These are phyloP conservation scores for Agriotes lineatus DNA, from an alignment of 2,888 invertebrate genomes.

Conservation along the genomic window DNA sequence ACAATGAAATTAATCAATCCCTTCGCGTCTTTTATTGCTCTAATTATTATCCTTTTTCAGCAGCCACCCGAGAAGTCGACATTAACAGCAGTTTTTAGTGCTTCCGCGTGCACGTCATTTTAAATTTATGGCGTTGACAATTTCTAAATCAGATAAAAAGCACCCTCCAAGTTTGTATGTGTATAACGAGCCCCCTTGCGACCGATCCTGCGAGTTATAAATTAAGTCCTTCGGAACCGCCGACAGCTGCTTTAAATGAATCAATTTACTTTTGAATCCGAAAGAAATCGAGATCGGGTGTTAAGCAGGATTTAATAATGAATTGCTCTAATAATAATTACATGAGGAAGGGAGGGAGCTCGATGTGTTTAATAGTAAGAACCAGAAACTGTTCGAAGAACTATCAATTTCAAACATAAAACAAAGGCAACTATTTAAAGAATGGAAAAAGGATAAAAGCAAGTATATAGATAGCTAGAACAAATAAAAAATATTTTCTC, in stretches of 20 bases:
- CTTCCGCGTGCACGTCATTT: constrained; percentile 48
- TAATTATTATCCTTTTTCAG: constrained; percentile 13
- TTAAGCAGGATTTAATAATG: no score
- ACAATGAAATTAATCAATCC: no score
- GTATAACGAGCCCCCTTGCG: constrained; percentile 55
- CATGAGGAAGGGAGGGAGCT: no score
- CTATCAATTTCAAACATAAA: no score
- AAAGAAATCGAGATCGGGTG: constrained; percentile 36
- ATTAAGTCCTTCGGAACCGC: constrained; percentile 51
- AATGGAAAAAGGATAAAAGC: no score
- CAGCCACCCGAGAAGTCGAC: constrained; percentile 24
- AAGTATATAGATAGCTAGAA: no score
- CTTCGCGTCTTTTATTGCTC: neutral
- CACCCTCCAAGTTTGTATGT: constrained; percentile 44
- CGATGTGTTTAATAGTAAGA: no score
- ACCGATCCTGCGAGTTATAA: constrained; percentile 54
- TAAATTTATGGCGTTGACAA: constrained; percentile 50
- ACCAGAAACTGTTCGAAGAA: no score
- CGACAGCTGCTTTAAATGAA: constrained; percentile 56
- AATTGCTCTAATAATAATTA: no score
- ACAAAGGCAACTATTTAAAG: no score
- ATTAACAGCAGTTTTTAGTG: constrained; percentile 46
- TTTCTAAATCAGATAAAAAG: constrained; percentile 54
- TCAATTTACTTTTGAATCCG: constrained; percentile 52
- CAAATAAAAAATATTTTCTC: no score